Evolutionary conservation across 64 coral and sea anemone species (phyloP).

Genomic region (Actinia equina): DNA sequence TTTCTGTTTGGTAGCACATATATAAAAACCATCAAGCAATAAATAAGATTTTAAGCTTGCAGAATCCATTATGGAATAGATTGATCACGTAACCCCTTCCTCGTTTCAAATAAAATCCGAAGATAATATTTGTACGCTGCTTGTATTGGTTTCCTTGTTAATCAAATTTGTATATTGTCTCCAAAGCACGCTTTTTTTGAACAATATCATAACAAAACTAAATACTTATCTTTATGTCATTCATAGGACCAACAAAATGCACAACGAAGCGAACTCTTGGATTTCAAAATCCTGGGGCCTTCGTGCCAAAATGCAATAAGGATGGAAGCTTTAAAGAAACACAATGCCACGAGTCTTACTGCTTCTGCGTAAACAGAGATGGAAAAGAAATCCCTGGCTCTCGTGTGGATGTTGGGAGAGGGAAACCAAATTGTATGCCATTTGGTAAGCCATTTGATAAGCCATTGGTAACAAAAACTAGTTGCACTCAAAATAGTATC

Average conservation of each 20-base stretch:
- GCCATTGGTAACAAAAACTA: background rate
- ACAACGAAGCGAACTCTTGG: background rate
- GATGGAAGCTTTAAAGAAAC: slow-evolving; percentile 18
- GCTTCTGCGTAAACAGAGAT: slow-evolving; percentile 56
- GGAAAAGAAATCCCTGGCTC: slow-evolving; percentile 32
- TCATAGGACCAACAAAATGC: slow-evolving; percentile 7
- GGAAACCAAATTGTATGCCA: background rate
- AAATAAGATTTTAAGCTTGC: too few species aligned
- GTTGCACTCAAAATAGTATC: too few species aligned
- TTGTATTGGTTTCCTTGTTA: too few species aligned
- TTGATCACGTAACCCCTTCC: too few species aligned
- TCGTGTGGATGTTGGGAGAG: background rate
- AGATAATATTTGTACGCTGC: too few species aligned
- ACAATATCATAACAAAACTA: background rate
- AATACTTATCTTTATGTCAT: background rate
- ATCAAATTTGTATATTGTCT: too few species aligned
- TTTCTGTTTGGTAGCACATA: background rate
- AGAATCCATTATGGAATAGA: too few species aligned
- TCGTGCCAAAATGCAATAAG: slow-evolving; percentile 6
- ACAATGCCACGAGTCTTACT: slow-evolving; percentile 52
- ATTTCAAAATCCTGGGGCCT: background rate
- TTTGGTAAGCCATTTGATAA: background rate
- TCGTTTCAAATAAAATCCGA: too few species aligned
- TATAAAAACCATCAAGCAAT: too few species aligned
- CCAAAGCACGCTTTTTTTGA: too few species aligned